Evolutionary conservation across 1,140 invertebrate genomes (phyloP), one percentile per base, ranked within the genome.

Genomic region (Eueides isabella): DNA sequence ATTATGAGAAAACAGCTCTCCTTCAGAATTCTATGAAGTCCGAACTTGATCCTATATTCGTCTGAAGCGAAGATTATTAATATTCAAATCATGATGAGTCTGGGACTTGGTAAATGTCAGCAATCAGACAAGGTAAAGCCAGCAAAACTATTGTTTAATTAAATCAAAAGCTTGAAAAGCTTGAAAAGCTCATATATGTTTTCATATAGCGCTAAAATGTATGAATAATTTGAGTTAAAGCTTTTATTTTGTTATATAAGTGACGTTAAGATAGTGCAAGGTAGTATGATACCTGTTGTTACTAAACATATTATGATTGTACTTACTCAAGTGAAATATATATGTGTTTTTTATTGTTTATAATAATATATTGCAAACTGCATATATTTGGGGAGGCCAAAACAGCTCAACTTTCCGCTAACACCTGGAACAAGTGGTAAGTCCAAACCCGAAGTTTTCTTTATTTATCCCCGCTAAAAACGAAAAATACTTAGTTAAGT

Each of bases 81-180:
- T 70, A 76, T 76, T 76, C 75, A 69, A 76, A 76, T 70, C 69
- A 67, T 64, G 71, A 73, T 62, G 72, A 73, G 71, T 73, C 72
- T 65, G 75, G 62, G 41, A 70, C 71, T 76, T 72, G 41, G 62
- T 71, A 73, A 73, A 73, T 71, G 76, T 74, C 65, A 68, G 76
- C 76, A 65, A 71, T 78, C 73, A 73, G 62, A 62, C 41, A 69
- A 38, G 29, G 69, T 75, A 74, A 5, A 28, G 72, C 65, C 30
- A 65, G 67, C 69, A 69, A 62, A 75, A 67, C 62, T 66, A 31
- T 0, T 55, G 1, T 55, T 23, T 55, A 55, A 55, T 55, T 55
- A 3, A 55, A 55, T 23, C 23, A 55, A 55, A 55, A 23, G 48
- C 11, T 55, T 11, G n/a, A 55, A 55, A 55, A 26, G 7, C 0